Evolutionary conservation across 2,797 vertebrate genomes (phyloP).

Genomic region (Tenualosa thibaudeaui): DNA sequence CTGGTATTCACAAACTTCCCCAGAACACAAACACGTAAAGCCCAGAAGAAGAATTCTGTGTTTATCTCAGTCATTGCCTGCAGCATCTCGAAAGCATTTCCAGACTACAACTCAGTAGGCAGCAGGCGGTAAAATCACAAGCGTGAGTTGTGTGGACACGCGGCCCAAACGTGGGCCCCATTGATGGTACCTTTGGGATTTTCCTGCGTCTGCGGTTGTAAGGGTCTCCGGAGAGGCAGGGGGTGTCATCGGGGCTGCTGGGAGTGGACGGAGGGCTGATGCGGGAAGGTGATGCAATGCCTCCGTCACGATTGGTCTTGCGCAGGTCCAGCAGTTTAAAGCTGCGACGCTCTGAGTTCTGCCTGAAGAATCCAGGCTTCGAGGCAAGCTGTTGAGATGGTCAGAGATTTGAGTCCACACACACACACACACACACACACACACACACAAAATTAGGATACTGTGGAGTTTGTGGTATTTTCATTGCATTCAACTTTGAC

Average conservation of each 20-base stretch:
- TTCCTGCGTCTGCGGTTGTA: conserved; percentile 91
- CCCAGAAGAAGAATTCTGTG: conserved; percentile 51
- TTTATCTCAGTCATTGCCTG: conserved; percentile 40
- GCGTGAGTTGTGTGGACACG: not conserved
- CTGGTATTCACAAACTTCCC: conserved; percentile 28
- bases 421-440: not conserved
- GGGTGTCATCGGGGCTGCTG: conserved; percentile 95
- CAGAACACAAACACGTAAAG: conserved; percentile 30
- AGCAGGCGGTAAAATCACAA: conserved; percentile 4
- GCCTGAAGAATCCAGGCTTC: conserved; percentile 83
- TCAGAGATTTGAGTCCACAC: not conserved
- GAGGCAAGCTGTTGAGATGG: conserved; percentile 61
- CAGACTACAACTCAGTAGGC: conserved; percentile 39
- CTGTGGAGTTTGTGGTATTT: not conserved
- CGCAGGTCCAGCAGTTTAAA: conserved; percentile 90
- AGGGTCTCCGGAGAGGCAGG: conserved; percentile 88
- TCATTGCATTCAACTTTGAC: not conserved
- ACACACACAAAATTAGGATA: not conserved
- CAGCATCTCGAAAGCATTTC: conserved; percentile 47
- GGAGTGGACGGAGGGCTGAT: conserved; percentile 94
- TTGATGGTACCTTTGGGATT: conserved; percentile 86
- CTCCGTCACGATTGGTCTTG: conserved; percentile 84
- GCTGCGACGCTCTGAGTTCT: conserved; percentile 89
- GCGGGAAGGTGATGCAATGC: conserved; percentile 82
- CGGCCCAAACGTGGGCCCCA: not conserved